Conservation (phyloP, 2,113 vertebrate genomes). For the Canis aureus region DNA sequence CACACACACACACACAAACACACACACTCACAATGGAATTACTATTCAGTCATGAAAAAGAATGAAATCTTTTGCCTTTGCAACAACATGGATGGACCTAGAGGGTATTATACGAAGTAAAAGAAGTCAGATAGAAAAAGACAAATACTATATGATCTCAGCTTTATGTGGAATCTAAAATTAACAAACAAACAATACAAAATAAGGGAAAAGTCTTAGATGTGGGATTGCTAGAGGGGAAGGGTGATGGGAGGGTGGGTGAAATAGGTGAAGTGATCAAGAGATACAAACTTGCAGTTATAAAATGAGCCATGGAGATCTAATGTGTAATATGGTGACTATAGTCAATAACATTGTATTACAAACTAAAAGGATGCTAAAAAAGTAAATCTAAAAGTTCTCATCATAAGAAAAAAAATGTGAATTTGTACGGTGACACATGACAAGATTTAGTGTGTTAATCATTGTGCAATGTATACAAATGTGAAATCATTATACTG, state of each 20-base stretch:
- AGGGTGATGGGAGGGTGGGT: background rate
- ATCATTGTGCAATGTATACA: background rate
- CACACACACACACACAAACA: background rate
- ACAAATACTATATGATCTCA: background rate
- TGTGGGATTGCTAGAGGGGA: background rate
- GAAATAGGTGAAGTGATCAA: background rate
- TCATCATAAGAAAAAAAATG: background rate
- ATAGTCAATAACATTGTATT: background rate
- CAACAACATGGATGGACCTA: background rate
- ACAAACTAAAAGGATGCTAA: background rate
- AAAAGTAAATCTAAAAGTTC: background rate
- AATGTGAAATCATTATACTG: background rate
- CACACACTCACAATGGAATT: background rate
- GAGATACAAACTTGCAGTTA: background rate
- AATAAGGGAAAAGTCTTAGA: background rate
- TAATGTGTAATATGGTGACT: background rate
- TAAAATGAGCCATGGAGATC: background rate
- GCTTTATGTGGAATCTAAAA: background rate
- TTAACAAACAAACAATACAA: background rate
- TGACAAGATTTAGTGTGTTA: background rate
- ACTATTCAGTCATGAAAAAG: background rate
- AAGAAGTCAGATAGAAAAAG: background rate
- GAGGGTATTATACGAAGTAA: background rate
- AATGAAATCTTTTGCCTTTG: background rate
- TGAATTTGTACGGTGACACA: background rate